Base-by-base conservation (phyloP, 2,888 invertebrate species). In the Pachydiplax longipennis region DNA sequence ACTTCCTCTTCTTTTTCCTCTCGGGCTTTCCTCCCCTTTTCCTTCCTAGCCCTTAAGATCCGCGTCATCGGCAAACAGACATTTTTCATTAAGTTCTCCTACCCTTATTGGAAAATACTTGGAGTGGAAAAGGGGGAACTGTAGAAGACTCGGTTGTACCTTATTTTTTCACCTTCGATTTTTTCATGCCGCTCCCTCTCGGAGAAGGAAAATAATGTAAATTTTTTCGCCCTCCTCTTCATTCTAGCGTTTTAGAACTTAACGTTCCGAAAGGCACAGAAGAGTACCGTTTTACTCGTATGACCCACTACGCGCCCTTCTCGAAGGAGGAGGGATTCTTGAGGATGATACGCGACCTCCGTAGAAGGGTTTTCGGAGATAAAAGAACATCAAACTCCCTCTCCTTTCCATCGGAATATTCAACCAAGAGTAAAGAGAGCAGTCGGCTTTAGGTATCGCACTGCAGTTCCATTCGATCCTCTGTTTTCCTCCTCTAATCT, bases 81-180 rank as follows among this genome's bases (percentile, higher is more conserved):
- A 87, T 90, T 90, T 91, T 91, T 91, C 91, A 91, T 91, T 91
- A 91, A 91, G 82, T 91, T 91, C 91, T 91, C 80, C 65, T 48
- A 73, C 80, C 90, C 82, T 81, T 91, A 91, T 91, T 91, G 91
- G 91, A 91, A 91, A 91, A 91, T 91, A 91, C 82, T 91, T 91
- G 82, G 80, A 82, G 82, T 83, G 91, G 91, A 91, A 91, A 81
- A 91, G 65, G 87, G 87, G 87, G 61, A 87, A 37, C 87, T 87
- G 87, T 87, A 87, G 87, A 65, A 87, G 87, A 87, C 87, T 58
- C 37, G 65, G 87, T 37, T 61, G 58, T 87, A 37, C 58, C 61
- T 73, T 87, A 61, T 87, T 87, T 87, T 87, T 87, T 87, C 61
- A 22, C 37, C 87, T 87, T 61, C 87, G 87, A 87, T 87, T 87